Evolutionary conservation across 1,140 invertebrate genomes (phyloP), one percentile per base, ranked within the genome.

Genomic region (Whitmania pigra): DNA sequence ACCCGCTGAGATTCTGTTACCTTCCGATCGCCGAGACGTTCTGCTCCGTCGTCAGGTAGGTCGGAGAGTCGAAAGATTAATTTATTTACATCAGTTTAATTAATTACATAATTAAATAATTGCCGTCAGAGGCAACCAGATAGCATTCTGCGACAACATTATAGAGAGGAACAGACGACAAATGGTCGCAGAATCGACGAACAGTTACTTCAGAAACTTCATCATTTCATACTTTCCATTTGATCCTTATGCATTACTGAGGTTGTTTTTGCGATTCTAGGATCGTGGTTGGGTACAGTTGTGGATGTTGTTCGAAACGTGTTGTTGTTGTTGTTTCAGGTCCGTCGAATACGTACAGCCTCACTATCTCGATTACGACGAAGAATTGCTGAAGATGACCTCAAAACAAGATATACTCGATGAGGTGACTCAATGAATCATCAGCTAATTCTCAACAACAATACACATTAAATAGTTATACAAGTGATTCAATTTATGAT

Each of bases 91-190:
- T 15, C 15, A 49, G 13, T 3, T 63, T 63, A 63, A 22, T 31
- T 63, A 7, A n/a, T 60, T 6, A 60, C 9, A 60, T 6, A 7
- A 7, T 18, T 63, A 22, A 63, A 63, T 7, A 17, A 31, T 63
- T 27, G 18, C 72, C n/a, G 79, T 57, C 76, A 82, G 81, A 57
- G 75, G 87, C n/a, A 89, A 94, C 80, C 93, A 95, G 79, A 83
- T 96, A 63, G 91, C 90, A 6, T 95, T 94, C 82, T 96, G 93
- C 82, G 89, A 93, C 80, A 86, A 91, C 0, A 86, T 95, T 63
- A 89, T 96, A 53, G 91, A 95, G 77, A 87, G 88, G 73, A 96
- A 96, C 82, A 83, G 86, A 3, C 83, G 90, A 54, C 86, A 85
- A 22, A 85, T 85, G 31, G 78, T 92, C 57, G 86, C 87, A 3